Evolutionary conservation across 2,797 vertebrate genomes (phyloP).

Genomic region (Girardinus metallicus): DNA sequence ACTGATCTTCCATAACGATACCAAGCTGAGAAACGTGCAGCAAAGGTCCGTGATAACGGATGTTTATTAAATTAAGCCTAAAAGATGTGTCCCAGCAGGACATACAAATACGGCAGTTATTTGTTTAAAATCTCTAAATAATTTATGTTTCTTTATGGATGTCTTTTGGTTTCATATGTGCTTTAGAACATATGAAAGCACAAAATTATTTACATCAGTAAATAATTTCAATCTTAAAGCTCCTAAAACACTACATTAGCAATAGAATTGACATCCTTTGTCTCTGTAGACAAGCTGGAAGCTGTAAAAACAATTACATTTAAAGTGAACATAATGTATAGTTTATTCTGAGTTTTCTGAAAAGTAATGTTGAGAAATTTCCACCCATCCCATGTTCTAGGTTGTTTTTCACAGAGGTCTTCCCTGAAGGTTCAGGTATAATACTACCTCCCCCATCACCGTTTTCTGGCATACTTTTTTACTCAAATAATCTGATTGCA

Average conservation of each 20-base stretch:
- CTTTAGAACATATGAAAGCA: too few relatives aligned
- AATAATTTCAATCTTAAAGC: too few relatives aligned
- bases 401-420: not conserved
- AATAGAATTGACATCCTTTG: not conserved
- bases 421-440: not conserved
- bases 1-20: not conserved
- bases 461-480: not conserved
- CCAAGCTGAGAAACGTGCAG: not conserved
- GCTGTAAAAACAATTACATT: not conserved
- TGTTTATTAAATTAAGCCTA: too few relatives aligned
- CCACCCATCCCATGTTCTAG: not conserved
- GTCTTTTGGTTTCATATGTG: too few relatives aligned
- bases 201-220: too few relatives aligned
- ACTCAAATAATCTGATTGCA: not conserved
- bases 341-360: not conserved
- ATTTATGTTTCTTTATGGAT: too few relatives aligned
- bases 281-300: not conserved
- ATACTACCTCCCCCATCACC: not conserved
- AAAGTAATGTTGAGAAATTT: not conserved
- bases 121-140: too few relatives aligned
- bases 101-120: too few relatives aligned
- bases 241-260: too few relatives aligned
- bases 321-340: not conserved
- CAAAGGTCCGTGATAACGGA: too few relatives aligned
- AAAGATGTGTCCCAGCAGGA: too few relatives aligned